Base-by-base conservation (phyloP, 2,797 vertebrate genomes). In the Dendrocincla fuliginosa region DNA sequence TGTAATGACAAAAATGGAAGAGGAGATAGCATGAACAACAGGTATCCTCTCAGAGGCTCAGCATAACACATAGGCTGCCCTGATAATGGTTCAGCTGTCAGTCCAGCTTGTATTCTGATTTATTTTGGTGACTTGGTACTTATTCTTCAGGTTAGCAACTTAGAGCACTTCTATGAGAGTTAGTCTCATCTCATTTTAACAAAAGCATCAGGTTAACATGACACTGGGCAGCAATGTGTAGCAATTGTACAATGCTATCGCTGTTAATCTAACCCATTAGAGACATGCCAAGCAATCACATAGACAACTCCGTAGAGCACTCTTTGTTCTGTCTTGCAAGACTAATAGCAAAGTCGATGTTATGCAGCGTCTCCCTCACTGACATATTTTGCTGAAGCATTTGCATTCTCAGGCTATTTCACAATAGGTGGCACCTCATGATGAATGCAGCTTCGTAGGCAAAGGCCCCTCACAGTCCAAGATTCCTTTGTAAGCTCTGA, bases 1-100 rank as follows among this genome's bases (percentile, higher is more conserved):
- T 98, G 95, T 49, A 96, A 47, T 6, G 68, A 56, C n/a, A 78
- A 44, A 47, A 91, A 83, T 17, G 16, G 5, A 80, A 84, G 13
- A 55, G 67, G 27, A 70, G 61, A 20, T 44, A 14, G 9, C 1
- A 4, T 25, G n/a, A 65, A 20, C 15, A 73, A 8, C 20, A 70
- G 28, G 6, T 10, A 39, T 14, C 22, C n/a, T 65, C 33, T 33
- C 0, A 1, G 23, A 35, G 20, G 20, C 13, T 81, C 60, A 25
- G 17, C 46, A 9, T 8, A 19, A 24, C 0, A 0, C 1, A 7
- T 24, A 63, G 74, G 14, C n/a, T 86, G 50, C 73, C 39, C 63
- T 86, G 59, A 8, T 47, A 10, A 17, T 9, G 35, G 16, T 27
- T 30, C 61, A 64, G 49, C 24, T 59, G 9, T 30, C n/a, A 15